Evolutionary conservation across 2,888 invertebrate species (phyloP).

Genomic region (Watsonalla binaria): DNA sequence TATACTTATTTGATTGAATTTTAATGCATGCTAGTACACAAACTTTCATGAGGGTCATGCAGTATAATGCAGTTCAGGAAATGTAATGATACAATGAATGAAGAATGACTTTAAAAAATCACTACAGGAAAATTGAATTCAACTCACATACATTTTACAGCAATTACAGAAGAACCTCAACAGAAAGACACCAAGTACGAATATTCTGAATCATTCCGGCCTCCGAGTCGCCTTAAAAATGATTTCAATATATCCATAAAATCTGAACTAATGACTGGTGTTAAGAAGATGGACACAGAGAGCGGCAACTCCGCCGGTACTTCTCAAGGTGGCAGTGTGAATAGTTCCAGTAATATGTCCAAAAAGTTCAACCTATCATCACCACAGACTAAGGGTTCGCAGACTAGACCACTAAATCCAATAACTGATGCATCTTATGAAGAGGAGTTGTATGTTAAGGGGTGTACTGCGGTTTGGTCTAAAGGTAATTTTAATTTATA

Average conservation of each 20-base stretch:
- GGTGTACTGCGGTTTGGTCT: conserved; percentile 90
- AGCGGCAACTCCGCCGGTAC: conserved; percentile 38
- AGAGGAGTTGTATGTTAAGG: conserved; percentile 93
- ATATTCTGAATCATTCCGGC: conserved; percentile 59
- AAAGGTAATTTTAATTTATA: conserved; percentile 58
- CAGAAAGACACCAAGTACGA: conserved; percentile 56
- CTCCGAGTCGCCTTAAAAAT: conserved; percentile 58
- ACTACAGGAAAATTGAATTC: too few relatives aligned
- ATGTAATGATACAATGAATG: too few relatives aligned
- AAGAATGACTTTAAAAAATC: too few relatives aligned
- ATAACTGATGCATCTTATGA: conserved; percentile 80
- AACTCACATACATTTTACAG: conserved; percentile 27
- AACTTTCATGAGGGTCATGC: too few relatives aligned
- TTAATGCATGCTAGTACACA: too few relatives aligned
- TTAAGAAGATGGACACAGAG: conserved; percentile 51
- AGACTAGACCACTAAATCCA: conserved; percentile 46
- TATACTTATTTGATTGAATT: too few relatives aligned
- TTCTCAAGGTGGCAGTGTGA: conserved; percentile 59
- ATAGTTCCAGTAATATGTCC: conserved; percentile 68
- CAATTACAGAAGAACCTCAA: conserved; percentile 47
- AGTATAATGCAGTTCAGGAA: too few relatives aligned
- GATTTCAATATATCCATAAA: conserved; percentile 72
- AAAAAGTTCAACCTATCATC: conserved; percentile 60
- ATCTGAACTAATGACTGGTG: conserved; percentile 50
- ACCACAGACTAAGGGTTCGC: conserved; percentile 29